Base-by-base conservation (phyloP, 2,113 vertebrate genomes). In the Xenus cinereus region DNA sequence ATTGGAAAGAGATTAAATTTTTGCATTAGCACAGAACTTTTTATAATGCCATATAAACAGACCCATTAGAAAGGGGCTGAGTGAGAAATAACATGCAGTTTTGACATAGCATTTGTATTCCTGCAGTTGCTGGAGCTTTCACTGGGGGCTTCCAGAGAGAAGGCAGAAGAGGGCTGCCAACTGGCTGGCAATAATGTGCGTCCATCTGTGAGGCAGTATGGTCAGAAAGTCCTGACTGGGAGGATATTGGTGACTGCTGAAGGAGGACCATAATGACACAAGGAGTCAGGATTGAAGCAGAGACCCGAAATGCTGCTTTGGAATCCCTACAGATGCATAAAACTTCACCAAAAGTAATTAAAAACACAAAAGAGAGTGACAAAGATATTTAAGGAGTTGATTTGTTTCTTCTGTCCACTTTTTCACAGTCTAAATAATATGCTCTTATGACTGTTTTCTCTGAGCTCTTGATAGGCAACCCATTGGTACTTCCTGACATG, bases 141-240 rank as follows among this genome's bases (percentile, higher is more conserved):
- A 64, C 17, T 5, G 3, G 4, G 4, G 16, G 3, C 35, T 67
- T n/a, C 7, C 7, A 6, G 4, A 62, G 5, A 62, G 4, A 12
- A 26, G 28, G 27, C 3, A 53, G 35, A 73, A 73, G 17, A 64
- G 6, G 10, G 21, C 20, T 81, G 51, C 32, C 21, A 83, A 35
- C 12, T 35, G 24, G 2, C 15, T 74, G 41, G 5, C 14, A 46
- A 9, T 51, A 9, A 4, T 73, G 2, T 68, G 4, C 69, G 62
- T 35, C 32, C 0, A 1, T 50, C 28, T 72, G 26, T n/a, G 50
- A 69, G 22, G 4, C 19, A 50, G 17, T 28, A 28, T 21, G 5
- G 22, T 33, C 14, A 41, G 10, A 10, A 21, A 56, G 9, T 43
- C 24, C 43, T 28, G 27, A 2, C 14, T 63, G 19, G 51, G 20